A percentile compares a stretch with the other conserved stretches of the same genome.
phyloP scores from a whole-genome alignment of 1,140 invertebrate species.

The Samia ricini region DNA sequence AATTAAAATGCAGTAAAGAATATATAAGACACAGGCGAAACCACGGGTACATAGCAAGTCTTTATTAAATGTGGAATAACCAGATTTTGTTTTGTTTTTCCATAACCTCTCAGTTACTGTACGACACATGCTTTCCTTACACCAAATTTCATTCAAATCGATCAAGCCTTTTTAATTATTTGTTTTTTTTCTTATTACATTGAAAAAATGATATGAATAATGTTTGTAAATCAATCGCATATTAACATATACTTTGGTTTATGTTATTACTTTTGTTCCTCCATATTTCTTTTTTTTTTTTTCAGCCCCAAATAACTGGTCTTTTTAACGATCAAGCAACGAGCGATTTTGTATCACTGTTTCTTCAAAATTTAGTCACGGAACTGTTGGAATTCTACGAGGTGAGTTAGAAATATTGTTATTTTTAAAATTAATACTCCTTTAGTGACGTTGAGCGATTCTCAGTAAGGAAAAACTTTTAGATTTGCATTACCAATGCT shows the following conservation, averaged over 20 bases:
- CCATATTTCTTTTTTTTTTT: conserved; percentile 5
- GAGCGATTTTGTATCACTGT: conserved; percentile 26
- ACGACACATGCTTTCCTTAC: no score
- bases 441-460: no score
- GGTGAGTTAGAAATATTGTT: conserved; percentile 21
- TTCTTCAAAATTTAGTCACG: conserved; percentile 28
- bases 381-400: conserved; percentile 28
- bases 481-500: no score
- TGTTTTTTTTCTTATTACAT: neutral
- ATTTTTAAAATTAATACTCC: neutral
- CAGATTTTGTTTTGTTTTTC: no score
- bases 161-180: no score
- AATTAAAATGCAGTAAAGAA: no score
- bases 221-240: neutral
- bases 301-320: conserved; percentile 36
- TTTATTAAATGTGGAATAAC: no score
- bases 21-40: no score
- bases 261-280: neutral
- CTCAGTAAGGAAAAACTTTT: neutral
- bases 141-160: no score
- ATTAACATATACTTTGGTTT: neutral
- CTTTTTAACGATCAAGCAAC: conserved; percentile 23
- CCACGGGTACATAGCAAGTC: no score
- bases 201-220: neutral
- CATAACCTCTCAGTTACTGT: no score